Base-by-base conservation (phyloP, 2,888 invertebrate genomes). In the Drosophila antonietae region DNA sequence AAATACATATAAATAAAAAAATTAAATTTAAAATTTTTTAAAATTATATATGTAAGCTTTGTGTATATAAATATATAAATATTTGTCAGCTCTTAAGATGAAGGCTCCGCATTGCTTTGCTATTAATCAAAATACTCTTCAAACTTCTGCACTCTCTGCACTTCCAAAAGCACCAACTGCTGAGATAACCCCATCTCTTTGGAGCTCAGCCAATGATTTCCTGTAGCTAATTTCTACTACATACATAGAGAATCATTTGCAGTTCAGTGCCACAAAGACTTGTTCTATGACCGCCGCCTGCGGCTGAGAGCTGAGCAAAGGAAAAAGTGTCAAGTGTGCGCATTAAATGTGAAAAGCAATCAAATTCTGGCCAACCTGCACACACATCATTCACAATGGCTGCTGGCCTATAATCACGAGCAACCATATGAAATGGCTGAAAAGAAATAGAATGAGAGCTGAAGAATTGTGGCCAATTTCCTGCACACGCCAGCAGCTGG, bases 311-410 rank as follows among this genome's bases (percentile, higher is more conserved):
- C n/a, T 33, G 62, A 46, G 10, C 35, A 14, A 31, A 41, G 43
- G 58, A 74, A 83, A 83, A 80, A 78, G 80, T 82, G 83, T 78
- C 68, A 81, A 73, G 68, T 71, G 51, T 55, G 61, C 39, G 52
- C 35, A 52, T 58, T 46, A 47, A 64, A 39, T 53, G 56, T 47
- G 68, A 60, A 62, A 68, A 51, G 64, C 62, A 73, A 76, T 67
- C 68, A 58, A 68, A 37, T 57, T 73, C 23, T 47, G 46, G 23
- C 43, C 14, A 56, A 39, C 39, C 52, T 44, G n/a, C 18, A 33
- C 53, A 33, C 53, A 52, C 41, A 63, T 61, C 64, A 65, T 51
- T 15, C 41, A 12, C 41, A 37, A 10, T 39, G 46, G 6, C 28
- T 28, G 6, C 18, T 20, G 58, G 52, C 18, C 65, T 47, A 71